Evolutionary conservation across 1,140 invertebrate genomes (phyloP).

Genomic region (Pomphorhynchus laevis): DNA sequence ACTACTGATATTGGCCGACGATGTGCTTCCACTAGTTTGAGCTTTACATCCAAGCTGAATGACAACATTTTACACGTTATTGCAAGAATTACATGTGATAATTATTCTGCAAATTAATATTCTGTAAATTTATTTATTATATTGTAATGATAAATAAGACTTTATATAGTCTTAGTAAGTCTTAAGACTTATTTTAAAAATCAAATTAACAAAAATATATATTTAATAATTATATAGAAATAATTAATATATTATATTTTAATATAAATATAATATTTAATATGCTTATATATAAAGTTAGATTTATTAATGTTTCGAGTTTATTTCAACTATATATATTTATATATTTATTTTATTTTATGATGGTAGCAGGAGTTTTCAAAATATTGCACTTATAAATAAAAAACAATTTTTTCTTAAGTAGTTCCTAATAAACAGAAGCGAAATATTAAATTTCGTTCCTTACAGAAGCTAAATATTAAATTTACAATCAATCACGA

Average conservation of each 20-base stretch:
- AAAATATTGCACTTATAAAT: no score
- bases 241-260: constrained; percentile 1
- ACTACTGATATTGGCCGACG: neutral
- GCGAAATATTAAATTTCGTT: no score
- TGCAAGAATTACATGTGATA: constrained; percentile 5
- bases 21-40: neutral
- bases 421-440: no score
- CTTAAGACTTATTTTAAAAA: neutral
- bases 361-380: neutral
- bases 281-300: constrained; percentile 5
- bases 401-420: no score
- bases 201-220: neutral
- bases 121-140: neutral
- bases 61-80: neutral
- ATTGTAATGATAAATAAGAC: neutral
- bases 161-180: neutral
- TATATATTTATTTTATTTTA: constrained; percentile 1
- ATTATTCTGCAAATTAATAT: constrained; percentile 2
- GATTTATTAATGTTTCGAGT: neutral
- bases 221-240: constrained; percentile 1
- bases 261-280: neutral
- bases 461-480: no score
- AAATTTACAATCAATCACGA: no score
- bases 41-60: neutral
- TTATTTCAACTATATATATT: constrained; percentile 3